Conservation (phyloP, 2,797 vertebrate species). For the Muraenolepis orangiensis region DNA sequence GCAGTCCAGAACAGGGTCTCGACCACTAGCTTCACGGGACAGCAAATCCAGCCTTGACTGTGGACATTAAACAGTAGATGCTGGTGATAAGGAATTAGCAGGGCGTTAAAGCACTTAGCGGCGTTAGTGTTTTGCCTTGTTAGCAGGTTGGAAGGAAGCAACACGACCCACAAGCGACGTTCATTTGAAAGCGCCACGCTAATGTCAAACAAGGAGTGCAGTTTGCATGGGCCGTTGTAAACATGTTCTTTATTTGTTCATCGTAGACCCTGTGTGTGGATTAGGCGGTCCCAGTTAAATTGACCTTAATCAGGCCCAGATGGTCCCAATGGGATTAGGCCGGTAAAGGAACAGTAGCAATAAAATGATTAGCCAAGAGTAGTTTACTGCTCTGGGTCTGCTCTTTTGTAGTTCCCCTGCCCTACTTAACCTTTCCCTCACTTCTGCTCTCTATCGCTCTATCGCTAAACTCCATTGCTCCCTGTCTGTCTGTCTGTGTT, state of each 20-base stretch:
- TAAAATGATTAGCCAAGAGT: neutral
- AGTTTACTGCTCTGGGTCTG: neutral
- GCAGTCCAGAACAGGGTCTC: slow-evolving; percentile 4
- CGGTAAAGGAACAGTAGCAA: neutral
- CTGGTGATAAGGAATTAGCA: slow-evolving; percentile 35
- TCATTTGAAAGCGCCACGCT: neutral
- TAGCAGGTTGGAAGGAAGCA: neutral
- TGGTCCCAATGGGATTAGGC: slow-evolving; percentile 2
- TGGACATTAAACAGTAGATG: slow-evolving; percentile 2
- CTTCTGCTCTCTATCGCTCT: neutral
- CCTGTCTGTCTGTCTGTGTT: too few relatives aligned
- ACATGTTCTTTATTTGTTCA: neutral
- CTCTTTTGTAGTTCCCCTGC: neutral
- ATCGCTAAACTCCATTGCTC: neutral
- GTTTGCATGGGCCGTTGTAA: neutral
- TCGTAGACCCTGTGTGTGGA: neutral
- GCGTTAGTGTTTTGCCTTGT: slow-evolving; percentile 22
- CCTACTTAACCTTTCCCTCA: neutral
- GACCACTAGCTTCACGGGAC: neutral
- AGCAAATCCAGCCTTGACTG: neutral
- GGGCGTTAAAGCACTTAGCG: slow-evolving; percentile 39
- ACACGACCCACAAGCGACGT: neutral
- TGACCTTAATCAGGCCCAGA: neutral
- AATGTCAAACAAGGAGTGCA: neutral
- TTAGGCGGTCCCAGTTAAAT: neutral